Evolutionary conservation across 2,888 invertebrate species (phyloP).

Genomic region (Epirrita christyi): DNA sequence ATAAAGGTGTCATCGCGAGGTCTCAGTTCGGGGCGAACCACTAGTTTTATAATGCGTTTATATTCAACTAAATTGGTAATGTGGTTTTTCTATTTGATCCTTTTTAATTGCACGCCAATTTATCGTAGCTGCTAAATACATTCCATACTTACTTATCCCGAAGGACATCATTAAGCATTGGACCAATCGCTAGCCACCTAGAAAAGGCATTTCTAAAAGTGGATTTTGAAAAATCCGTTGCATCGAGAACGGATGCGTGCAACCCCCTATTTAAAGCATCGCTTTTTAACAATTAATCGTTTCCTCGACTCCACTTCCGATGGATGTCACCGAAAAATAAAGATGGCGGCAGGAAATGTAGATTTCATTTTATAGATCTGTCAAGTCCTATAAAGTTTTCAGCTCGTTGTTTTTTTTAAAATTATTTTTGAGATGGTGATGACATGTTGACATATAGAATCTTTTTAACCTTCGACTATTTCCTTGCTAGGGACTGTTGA

Average conservation of each 20-base stretch:
- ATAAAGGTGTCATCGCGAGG: no score
- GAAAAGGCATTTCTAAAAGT: slow-evolving; percentile 55
- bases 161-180: slow-evolving; percentile 71
- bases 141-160: slow-evolving; percentile 46
- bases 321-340: slow-evolving; percentile 47
- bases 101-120: no score
- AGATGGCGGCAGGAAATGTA: slow-evolving; percentile 51
- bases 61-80: no score
- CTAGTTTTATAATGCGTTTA: no score
- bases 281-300: slow-evolving; percentile 72
- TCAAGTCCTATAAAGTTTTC: slow-evolving; percentile 24
- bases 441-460: neutral
- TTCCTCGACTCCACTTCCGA: slow-evolving; percentile 57
- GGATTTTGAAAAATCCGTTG: slow-evolving; percentile 53
- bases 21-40: no score
- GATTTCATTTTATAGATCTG: slow-evolving; percentile 42
- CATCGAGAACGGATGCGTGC: slow-evolving; percentile 55
- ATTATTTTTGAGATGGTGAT: neutral
- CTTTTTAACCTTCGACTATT: no score
- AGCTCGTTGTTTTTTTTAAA: no score
- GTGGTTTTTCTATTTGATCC: no score
- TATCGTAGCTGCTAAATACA: slow-evolving; percentile 19
- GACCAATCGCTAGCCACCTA: slow-evolving; percentile 54
- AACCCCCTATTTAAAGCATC: slow-evolving; percentile 54
- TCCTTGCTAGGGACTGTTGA: no score